Evolutionary conservation across 2,797 vertebrate genomes (phyloP), one percentile per base, ranked within the genome.

Genomic region (Sebastes cheni): DNA sequence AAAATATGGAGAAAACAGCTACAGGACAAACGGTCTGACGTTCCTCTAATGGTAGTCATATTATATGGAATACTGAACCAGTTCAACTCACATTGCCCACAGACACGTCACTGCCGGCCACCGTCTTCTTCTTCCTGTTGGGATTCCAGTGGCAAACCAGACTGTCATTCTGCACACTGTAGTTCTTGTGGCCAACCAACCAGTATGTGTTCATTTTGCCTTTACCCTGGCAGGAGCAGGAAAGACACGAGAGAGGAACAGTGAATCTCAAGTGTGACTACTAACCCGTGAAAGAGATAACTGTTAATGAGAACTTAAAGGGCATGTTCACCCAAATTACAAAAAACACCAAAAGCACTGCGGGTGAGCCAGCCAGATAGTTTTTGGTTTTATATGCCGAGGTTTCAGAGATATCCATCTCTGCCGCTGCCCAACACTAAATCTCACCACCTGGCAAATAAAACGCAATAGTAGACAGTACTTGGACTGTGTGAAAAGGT

Each of bases 71-170:
- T 58, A 55, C 8, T 14, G 10, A 50, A 46, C 4, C 11, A 42
- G 25, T 67, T 77, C 5, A 56, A 88, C 93, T 92, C 72, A 95
- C 95, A 16, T 92, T 93, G 14, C 66, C 92, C 66, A 93, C 83
- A n/a, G 94, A 95, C 32, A 62, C 66, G 12, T 88, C 82, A 46
- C 94, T 94, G 42, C 82, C 88, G 0, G 83, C 85, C 4, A 54
- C 77, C 0, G 76, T 59, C 71, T 91, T 95, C 83, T 95, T 96
- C 85, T 94, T 96, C 20, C 81, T 89, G 80, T 80, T 92, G 25
- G 95, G 94, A 55, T 97, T 97, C 97, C 97, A 98, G 93, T 97
- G 96, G n/a, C 97, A 98, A 56, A 98, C 97, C 88, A 98, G 92
- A 74, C 96, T 98, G 95, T 97, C 96, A 0, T 98, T 98, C 90